phyloP scores from a whole-genome alignment of 2,113 vertebrate species.

The Dromaius novaehollandiae region DNA sequence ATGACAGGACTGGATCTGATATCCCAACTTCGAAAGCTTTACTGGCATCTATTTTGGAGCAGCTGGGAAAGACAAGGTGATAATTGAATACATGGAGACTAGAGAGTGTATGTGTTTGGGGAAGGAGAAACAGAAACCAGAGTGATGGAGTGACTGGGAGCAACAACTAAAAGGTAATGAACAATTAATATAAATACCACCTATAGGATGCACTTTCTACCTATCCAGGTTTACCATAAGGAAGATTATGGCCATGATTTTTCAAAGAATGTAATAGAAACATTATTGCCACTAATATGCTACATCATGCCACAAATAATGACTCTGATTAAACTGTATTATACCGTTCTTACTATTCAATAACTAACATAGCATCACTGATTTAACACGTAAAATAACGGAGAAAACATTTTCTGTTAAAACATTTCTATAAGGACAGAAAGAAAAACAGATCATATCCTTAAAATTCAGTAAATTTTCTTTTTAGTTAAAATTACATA shows the following conservation, averaged over 20 bases:
- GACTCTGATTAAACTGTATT: fast-evolving
- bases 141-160: not conserved
- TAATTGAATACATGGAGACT: not conserved
- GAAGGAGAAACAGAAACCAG: not conserved
- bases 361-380: not conserved
- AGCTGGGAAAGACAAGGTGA: not conserved
- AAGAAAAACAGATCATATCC: not conserved
- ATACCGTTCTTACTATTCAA: not conserved
- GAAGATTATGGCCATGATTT: not conserved
- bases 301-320: not conserved
- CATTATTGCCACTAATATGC: not conserved
- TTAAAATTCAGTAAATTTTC: not conserved
- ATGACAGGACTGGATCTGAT: not conserved
- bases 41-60: not conserved
- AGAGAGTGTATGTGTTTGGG: not conserved
- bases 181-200: not conserved
- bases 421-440: not conserved
- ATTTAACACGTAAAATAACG: not conserved
- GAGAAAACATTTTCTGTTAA: not conserved
- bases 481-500: not conserved
- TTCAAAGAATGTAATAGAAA: not conserved
- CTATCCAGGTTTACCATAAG: not conserved
- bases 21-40: not conserved
- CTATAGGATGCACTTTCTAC: not conserved
- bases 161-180: not conserved